Evolutionary conservation across 35 echinoderm and acorn worm species (phyloP), one percentile per base, ranked within the genome.

Genomic region (Hemicentrotus pulcherrimus): DNA sequence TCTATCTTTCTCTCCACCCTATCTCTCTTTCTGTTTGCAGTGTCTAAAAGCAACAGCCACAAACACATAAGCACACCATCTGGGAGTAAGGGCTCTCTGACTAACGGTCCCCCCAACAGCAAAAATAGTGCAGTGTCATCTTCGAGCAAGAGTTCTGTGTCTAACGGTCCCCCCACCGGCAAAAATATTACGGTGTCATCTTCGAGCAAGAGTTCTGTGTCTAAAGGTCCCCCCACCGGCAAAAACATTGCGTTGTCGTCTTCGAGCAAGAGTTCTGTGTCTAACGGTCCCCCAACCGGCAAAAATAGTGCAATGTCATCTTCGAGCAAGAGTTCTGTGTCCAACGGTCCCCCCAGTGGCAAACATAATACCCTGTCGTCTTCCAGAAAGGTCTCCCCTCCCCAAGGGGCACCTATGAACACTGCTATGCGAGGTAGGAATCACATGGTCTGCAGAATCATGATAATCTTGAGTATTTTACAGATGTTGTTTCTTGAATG

Each of bases 391-490:
- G 33, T 7, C 12, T 90, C 88, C 31, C 46, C 88, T 45, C 91
- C 95, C 33, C 92, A 91, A 12, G 95, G 95, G 10, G 93, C 96
- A 48, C 96, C 96, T 45, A 95, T 86, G 94, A 70, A 96, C 47
- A 96, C 95, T 32, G 92, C 95, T 14, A 97, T 86, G 22, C 89
- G 95, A 97, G 96, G 96, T 97, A 96, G 12, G 88, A 32, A 91
- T 94, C 35, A 88, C 19, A 46, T 55, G 14, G 50, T 55, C 50
- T 55, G 14, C 50, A 55, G 14, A 55, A 55, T 6, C 50, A 55
- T 55, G 50, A 55, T 15, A 15, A 55, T 15, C 14, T 55, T 55
- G 50, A 55, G 8, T 11, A 55, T 55, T 55, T 6, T 11, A 55
- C n/a, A 55, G 50, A 41, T 41, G 3, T 2, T 30, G 86, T 18